A percentile compares a stretch with the other conserved stretches of the same genome.
Evolutionary conservation across 2,888 invertebrate species (phyloP).

Genomic region (Agonopterix subpropinquella): DNA sequence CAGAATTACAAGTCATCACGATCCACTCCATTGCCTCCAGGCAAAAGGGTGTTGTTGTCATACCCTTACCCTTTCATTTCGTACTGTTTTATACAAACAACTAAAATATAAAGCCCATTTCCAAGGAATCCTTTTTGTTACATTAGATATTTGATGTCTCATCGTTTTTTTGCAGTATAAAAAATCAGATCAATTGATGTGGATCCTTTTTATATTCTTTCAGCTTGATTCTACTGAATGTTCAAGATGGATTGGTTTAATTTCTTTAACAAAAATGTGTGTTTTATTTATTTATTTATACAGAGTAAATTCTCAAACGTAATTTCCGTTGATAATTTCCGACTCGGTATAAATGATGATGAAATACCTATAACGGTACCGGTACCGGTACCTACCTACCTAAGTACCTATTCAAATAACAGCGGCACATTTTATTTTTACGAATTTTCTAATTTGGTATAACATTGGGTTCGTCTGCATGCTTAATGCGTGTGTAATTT

Average conservation of each 20-base stretch:
- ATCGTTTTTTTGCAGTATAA: background rate
- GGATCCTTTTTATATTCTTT: conserved; percentile 6
- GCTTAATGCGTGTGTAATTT: no score
- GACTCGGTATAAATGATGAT: no score
- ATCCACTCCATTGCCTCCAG: conserved; percentile 62
- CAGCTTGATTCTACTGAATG: background rate
- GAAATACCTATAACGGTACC: no score
- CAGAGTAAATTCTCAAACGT: no score
- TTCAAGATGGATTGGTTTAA: background rate
- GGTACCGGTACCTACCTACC: no score
- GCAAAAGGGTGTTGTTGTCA: conserved; percentile 67
- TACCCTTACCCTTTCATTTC: conserved; percentile 53
- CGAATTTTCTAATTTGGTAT: no score
- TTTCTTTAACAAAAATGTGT: no score
- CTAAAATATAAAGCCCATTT: conserved; percentile 33
- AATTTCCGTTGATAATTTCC: no score
- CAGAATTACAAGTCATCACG: conserved; percentile 68
- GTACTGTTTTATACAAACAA: conserved; percentile 53
- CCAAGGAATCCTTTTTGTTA: conserved; percentile 20
- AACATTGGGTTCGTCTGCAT: no score
- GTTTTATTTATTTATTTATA: no score
- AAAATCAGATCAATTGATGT: conserved; percentile 2
- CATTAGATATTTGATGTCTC: background rate
- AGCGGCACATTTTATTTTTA: no score
- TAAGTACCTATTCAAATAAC: no score